phyloP scores from a whole-genome alignment of 2,113 vertebrate genomes.

The Apus apus region DNA sequence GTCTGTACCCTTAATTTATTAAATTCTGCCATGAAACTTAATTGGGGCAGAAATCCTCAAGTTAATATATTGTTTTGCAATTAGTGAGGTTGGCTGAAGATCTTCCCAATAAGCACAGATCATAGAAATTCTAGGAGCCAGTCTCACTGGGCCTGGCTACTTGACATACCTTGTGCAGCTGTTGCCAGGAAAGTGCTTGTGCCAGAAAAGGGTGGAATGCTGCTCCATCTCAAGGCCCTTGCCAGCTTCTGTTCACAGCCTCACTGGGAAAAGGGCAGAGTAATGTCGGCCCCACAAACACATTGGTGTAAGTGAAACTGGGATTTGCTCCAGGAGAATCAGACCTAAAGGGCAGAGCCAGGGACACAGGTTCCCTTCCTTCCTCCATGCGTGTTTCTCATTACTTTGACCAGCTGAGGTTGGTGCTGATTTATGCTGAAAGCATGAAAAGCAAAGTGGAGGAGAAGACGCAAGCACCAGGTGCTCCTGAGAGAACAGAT shows the following conservation, averaged over 20 bases:
- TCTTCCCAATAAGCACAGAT: background rate
- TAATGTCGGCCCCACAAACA: background rate
- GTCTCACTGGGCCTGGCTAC: background rate
- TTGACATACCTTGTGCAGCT: background rate
- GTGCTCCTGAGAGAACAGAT: background rate
- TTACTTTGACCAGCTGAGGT: background rate
- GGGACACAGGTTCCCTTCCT: background rate
- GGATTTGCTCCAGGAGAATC: background rate
- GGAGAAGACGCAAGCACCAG: background rate
- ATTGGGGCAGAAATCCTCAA: background rate
- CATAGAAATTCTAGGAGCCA: background rate
- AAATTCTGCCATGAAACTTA: slow-evolving; percentile 28
- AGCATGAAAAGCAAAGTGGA: rapidly evolving
- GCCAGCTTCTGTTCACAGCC: background rate
- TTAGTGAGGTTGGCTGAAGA: background rate
- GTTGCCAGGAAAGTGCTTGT: background rate
- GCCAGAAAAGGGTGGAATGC: background rate
- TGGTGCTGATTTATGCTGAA: background rate
- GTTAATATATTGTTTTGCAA: background rate
- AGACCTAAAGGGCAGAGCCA: background rate
- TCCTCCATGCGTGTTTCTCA: rapidly evolving
- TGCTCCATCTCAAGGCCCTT: background rate
- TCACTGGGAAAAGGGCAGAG: background rate
- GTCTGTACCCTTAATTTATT: slow-evolving; percentile 11
- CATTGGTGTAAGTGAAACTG: background rate